Evolutionary conservation across 2,113 vertebrate genomes (phyloP).

Genomic region (Panthera uncia): DNA sequence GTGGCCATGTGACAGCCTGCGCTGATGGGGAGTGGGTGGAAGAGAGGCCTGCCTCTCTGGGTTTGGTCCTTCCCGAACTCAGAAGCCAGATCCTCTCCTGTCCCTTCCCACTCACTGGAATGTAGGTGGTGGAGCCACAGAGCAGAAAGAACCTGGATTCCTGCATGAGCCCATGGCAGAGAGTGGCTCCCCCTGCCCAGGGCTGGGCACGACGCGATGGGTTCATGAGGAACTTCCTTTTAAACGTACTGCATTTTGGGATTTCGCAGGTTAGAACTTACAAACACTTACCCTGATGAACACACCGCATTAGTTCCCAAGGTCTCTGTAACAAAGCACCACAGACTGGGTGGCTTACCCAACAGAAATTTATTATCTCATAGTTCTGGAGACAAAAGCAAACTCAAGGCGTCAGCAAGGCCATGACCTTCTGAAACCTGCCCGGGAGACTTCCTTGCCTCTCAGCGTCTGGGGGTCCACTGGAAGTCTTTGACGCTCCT

Average conservation of each 20-base stretch:
- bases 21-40: background rate
- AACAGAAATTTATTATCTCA: background rate
- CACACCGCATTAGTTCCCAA: background rate
- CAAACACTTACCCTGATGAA: background rate
- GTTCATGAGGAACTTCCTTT: background rate
- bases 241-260: background rate
- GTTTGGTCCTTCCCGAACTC: background rate
- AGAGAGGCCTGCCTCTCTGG: background rate
- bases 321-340: background rate
- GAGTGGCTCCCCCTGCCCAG: rapidly evolving
- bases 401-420: background rate
- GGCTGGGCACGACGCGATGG: background rate
- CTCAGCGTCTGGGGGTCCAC: too few relatives aligned
- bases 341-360: background rate
- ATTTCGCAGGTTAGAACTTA: background rate
- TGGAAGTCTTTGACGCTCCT: background rate
- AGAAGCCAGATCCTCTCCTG: too few relatives aligned
- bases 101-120: too few relatives aligned
- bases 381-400: background rate
- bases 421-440: background rate
- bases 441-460: too few relatives aligned
- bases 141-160: background rate
- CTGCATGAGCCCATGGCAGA: background rate
- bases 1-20: background rate
- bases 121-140: background rate